Evolutionary conservation across 2,113 vertebrate genomes (phyloP), one percentile per base, ranked within the genome.

Genomic region (Calyptomena viridis): DNA sequence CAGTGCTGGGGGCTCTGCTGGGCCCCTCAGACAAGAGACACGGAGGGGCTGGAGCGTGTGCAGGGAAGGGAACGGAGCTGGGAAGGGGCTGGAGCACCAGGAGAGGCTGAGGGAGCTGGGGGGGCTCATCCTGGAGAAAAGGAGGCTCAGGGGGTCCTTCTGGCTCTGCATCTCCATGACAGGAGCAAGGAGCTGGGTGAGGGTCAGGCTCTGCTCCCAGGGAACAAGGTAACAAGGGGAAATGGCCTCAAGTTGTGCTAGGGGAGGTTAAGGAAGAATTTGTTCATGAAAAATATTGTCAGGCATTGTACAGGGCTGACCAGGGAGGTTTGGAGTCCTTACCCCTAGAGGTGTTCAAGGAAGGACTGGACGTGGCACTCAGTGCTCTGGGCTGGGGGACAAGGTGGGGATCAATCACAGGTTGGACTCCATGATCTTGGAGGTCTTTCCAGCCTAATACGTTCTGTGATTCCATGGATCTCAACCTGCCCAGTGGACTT

Each of bases 211-310:
- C 1, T 78, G 53, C 22, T 52, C 2, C 8, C 84, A 63, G 49
- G 56, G 56, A 64, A 49, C 40, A 88, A 28, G 58, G 31, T 40
- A 56, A 72, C 6, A 1, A 42, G 50, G 49, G 16, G 42, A 27
- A 73, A 42, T 0, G 0, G 17, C 35, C 59, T 20, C 68, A 28
- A 1, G 44, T 2, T 7, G 37, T 0, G 31, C 31, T 3, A 11
- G 12, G 18, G 19, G 0, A 64, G 42, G 17, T 0, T 3, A 18
- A 59, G 60, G 3, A 52, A 15, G 39, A 67, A 67, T 39, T 67
- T 39, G 18, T 5, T 46, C 6, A 8, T 4, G 2, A 7, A 39
- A 59, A 30, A 11, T 9, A 31, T 42, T 15, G 5, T 58, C 22
- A 44, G 42, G 16, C 37, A 14, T 14, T 39, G 33, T 33, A 25